Base-by-base conservation (phyloP, 2,797 vertebrate species). In the Eleutherodactylus coqui region DNA sequence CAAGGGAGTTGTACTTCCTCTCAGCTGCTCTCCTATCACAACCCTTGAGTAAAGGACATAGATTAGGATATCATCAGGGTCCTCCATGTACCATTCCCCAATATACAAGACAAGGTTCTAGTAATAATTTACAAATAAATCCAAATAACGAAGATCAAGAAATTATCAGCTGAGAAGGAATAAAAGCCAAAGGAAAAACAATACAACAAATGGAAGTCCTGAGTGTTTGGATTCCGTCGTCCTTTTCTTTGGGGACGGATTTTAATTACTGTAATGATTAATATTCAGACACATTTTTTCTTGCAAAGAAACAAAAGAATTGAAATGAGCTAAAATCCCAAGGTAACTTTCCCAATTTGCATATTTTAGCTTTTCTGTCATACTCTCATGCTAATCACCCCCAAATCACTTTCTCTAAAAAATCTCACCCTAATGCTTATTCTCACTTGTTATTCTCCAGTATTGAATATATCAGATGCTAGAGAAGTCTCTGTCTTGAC, bases 221-320 rank as follows among this genome's bases (percentile, higher is more conserved):
- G 21, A 41, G 41, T 38, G n/a, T 41, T 78, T 36, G 53, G 11
- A 13, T 78, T 60, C 55, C 13, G 24, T 73, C 70, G 24, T 60
- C 53, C 14, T 24, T 4, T 27, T 38, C 53, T 36, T n/a, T 3
- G n/a, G 53, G 53, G 76, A 58, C 36, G 6, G 51, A 41, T 58
- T 69, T 49, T 81, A 81, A 69, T 81, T 51, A 81, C 43, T 69
- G 24, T 27, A 36, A 81, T 51, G 45, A 67, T 81, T 69, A 81
- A 51, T 49, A 81, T 81, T 81, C 79, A 81, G 21, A 51, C 17
- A 69, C 78, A 32, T 32, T 80, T 79, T 79, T 67, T 27, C n/a
- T 67, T 2, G 41, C 41, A 36, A 34, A 69, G 62, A 69, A 81
- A 69, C 43, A 49, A 69, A 81, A 69, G 79, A 51, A 47, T 47